Percentiles rank a stretch among this genome's conserved stretches.
Evolutionary conservation across 2,888 invertebrate species (phyloP).

Genomic region (Amblyteles armatorius): DNA sequence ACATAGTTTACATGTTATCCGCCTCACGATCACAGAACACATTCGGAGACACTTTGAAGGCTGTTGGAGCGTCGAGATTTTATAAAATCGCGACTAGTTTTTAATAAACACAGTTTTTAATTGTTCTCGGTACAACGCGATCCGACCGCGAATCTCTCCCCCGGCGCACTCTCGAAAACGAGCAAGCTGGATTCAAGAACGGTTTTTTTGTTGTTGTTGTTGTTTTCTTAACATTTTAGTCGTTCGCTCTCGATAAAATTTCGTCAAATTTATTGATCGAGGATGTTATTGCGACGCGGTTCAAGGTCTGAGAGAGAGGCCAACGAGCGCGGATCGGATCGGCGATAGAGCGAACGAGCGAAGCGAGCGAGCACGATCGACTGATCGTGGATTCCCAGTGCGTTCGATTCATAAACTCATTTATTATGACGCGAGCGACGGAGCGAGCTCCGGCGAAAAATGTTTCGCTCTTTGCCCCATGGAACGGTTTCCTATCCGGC

Average conservation of each 20-base stretch:
- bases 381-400: slow-evolving; percentile 74
- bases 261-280: not conserved
- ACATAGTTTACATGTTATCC: slow-evolving; percentile 8
- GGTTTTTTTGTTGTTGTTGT: slow-evolving; percentile 11
- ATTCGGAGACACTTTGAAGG: slow-evolving; percentile 3
- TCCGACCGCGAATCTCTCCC: not conserved
- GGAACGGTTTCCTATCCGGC: not conserved
- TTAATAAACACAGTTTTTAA: not conserved
- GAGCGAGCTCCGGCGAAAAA: slow-evolving; percentile 31
- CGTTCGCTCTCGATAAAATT: not conserved
- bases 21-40: not conserved
- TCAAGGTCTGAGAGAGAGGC: slow-evolving; percentile 51
- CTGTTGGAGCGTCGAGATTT: not conserved
- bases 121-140: slow-evolving; percentile 27
- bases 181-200: slow-evolving; percentile 11
- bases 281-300: slow-evolving; percentile 7
- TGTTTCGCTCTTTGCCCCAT: slow-evolving; percentile 41
- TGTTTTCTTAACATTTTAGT: not conserved
- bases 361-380: slow-evolving; percentile 70
- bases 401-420: slow-evolving; percentile 75
- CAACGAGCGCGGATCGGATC: not conserved
- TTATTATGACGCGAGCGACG: slow-evolving; percentile 67
- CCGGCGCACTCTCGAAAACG: slow-evolving; percentile 26
- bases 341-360: slow-evolving; percentile 42
- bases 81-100: slow-evolving; percentile 10